phyloP scores from a whole-genome alignment of 1,140 invertebrate genomes.

The Drosophila kohkoa region DNA sequence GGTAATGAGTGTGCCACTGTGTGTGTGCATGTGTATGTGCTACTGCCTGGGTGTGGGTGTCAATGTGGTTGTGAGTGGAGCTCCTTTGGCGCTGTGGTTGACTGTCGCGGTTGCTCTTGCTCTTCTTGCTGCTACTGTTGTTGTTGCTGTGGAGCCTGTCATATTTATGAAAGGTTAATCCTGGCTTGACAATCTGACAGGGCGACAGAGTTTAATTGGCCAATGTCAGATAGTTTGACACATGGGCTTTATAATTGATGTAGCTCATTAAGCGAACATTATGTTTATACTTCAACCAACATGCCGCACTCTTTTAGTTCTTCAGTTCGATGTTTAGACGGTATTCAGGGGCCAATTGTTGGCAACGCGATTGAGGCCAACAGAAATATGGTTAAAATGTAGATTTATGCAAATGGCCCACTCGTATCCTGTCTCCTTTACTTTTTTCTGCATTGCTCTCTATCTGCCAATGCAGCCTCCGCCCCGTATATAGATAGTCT shows the following conservation, averaged over 20 bases:
- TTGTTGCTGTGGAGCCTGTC: conserved; percentile 19
- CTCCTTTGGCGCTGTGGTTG: conserved; percentile 34
- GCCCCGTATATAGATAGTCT: not conserved
- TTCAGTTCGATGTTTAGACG: conserved; percentile 21
- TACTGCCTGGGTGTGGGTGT: not conserved
- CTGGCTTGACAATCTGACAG: conserved; percentile 65
- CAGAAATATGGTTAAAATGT: conserved; percentile 72
- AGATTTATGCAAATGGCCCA: conserved; percentile 78
- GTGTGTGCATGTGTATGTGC: not conserved
- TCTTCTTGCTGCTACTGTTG: conserved; percentile 2
- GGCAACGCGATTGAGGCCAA: conserved; percentile 1
- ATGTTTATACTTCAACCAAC: conserved; percentile 16
- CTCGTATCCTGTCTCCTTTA: conserved; percentile 60
- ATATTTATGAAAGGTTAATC: conserved; percentile 62
- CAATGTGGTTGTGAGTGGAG: conserved; percentile 6
- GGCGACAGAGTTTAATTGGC: conserved; percentile 64
- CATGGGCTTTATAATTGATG: conserved; percentile 55
- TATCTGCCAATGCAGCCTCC: conserved; percentile 50
- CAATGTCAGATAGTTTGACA: conserved; percentile 71
- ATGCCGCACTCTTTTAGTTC: conserved; percentile 16
- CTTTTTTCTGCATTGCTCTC: conserved; percentile 43
- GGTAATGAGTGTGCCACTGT: not conserved
- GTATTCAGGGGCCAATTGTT: not conserved
- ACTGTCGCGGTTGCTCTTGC: conserved; percentile 4
- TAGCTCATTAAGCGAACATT: conserved; percentile 43